Evolutionary conservation across 2,113 vertebrate genomes (phyloP).

Genomic region (Puffinus mauretanicus): DNA sequence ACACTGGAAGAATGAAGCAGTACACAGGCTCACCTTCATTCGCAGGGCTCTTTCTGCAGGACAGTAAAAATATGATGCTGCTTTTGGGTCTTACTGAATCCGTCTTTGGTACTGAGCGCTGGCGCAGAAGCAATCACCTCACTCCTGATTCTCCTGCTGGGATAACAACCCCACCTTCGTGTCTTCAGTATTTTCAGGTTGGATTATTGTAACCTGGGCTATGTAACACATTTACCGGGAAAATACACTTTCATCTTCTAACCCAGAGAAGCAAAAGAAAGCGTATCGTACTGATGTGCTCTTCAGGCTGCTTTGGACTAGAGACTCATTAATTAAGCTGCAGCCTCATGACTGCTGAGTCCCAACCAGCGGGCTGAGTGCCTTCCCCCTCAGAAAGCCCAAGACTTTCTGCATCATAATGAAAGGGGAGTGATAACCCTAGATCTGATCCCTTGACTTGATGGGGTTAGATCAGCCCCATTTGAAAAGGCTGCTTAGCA

Average conservation of each 20-base stretch:
- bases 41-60: neutral
- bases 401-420: neutral
- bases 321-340: neutral
- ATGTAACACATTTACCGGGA: neutral
- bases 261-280: neutral
- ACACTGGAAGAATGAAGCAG: neutral
- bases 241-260: neutral
- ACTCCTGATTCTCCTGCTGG: neutral
- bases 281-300: neutral
- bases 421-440: neutral
- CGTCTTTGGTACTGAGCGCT: neutral
- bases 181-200: neutral
- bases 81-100: neutral
- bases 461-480: neutral
- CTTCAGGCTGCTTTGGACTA: neutral
- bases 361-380: neutral
- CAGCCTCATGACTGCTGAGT: neutral
- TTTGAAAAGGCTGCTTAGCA: neutral
- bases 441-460: neutral
- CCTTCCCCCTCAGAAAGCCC: neutral
- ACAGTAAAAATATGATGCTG: neutral
- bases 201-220: neutral
- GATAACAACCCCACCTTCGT: neutral
- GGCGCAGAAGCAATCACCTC: neutral
- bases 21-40: neutral